Evolutionary conservation across 1,140 invertebrate genomes (phyloP).

Genomic region (Pachypsylla venusta): DNA sequence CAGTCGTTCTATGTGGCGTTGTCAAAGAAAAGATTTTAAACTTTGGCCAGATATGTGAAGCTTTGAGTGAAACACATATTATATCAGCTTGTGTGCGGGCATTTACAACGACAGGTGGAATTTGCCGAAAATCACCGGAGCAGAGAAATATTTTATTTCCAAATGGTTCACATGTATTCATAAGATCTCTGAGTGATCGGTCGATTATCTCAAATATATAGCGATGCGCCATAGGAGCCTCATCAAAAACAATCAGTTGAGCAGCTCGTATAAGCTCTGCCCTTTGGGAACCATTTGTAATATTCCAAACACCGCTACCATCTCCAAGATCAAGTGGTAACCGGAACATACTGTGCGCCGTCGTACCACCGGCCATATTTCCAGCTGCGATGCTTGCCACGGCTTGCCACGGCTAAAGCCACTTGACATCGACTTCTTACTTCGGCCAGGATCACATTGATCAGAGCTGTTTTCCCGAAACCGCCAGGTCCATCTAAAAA

Average conservation of each 20-base stretch:
- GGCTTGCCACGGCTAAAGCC: conserved; percentile 19
- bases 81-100: conserved; percentile 21
- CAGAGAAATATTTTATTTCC: conserved; percentile 25
- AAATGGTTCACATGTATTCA: conserved; percentile 20
- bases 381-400: conserved; percentile 23
- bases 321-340: conserved; percentile 15
- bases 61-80: conserved; percentile 18
- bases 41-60: conserved; percentile 15
- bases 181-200: conserved; percentile 20
- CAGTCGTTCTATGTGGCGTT: conserved; percentile 16
- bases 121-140: conserved; percentile 24
- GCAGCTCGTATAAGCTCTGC: conserved; percentile 17
- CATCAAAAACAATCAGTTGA: conserved; percentile 26
- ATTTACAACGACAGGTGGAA: conserved; percentile 20
- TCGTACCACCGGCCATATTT: conserved; percentile 16
- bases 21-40: conserved; percentile 17
- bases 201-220: conserved; percentile 22
- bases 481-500: conserved; percentile 23
- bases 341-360: conserved; percentile 15
- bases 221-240: conserved; percentile 25
- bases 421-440: conserved; percentile 13
- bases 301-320: conserved; percentile 16
- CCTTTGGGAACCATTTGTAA: conserved; percentile 4
- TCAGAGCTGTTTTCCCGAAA: conserved; percentile 22
- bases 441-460: conserved; percentile 18